Percentiles rank a stretch among this genome's conserved stretches.
phyloP scores from a whole-genome alignment of 2,797 vertebrate species.

The Notolabrus celidotus region DNA sequence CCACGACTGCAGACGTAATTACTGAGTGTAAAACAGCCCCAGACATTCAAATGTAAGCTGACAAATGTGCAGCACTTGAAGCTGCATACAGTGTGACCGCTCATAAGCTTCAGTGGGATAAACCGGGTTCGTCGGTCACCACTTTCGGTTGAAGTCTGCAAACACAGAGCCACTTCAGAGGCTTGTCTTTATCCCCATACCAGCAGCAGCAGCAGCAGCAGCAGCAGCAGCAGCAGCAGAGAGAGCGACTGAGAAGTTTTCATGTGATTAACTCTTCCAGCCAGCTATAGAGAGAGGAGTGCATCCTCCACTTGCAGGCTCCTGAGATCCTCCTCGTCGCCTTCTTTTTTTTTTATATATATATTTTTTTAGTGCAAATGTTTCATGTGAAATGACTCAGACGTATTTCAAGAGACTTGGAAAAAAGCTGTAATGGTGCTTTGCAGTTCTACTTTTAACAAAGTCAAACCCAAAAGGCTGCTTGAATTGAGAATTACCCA shows the following conservation, averaged over 20 bases:
- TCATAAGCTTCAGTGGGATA: constrained; percentile 59
- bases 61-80: constrained; percentile 59
- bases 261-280: constrained; percentile 66
- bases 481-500: constrained; percentile 52
- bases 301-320: constrained; percentile 46
- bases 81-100: constrained; percentile 45
- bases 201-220: constrained; percentile 32
- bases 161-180: constrained; percentile 72
- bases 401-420: constrained; percentile 61
- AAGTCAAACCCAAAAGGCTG: constrained; percentile 43
- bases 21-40: constrained; percentile 43
- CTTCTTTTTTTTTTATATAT: constrained; percentile 20
- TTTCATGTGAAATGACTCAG: constrained; percentile 75
- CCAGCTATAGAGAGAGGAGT: constrained; percentile 43
- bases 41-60: constrained; percentile 52
- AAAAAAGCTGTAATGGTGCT: constrained; percentile 58
- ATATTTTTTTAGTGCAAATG: constrained; percentile 53
- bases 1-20: constrained; percentile 49
- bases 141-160: constrained; percentile 67
- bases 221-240: constrained; percentile 14
- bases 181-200: constrained; percentile 68
- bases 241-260: constrained; percentile 61
- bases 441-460: constrained; percentile 63
- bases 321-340: constrained; percentile 44
- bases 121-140: constrained; percentile 67